A percentile compares a stretch with the other conserved stretches of the same genome.
Evolutionary conservation across 2,888 invertebrate genomes (phyloP).

Genomic region (Cerceris ruficornis): DNA sequence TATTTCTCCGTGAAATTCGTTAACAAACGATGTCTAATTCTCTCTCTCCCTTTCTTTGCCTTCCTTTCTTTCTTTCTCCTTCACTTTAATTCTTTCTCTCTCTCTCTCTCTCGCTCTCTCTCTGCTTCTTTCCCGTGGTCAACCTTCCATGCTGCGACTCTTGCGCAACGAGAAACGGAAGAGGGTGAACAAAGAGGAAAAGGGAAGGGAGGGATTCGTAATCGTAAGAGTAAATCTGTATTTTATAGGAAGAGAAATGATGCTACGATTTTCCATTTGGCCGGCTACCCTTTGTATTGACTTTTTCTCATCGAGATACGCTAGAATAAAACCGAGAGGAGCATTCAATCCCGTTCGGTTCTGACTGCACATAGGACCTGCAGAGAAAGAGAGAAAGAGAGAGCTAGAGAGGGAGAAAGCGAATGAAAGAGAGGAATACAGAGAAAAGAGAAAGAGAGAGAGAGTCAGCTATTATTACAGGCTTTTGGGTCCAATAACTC

Average conservation of each 20-base stretch:
- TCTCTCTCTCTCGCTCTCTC: neutral
- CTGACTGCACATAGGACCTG: conserved; percentile 20
- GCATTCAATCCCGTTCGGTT: conserved; percentile 51
- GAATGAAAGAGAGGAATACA: too few relatives aligned
- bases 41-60: too few relatives aligned
- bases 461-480: conserved; percentile 52
- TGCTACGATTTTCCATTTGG: conserved; percentile 48
- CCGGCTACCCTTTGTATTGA: conserved; percentile 47
- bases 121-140: neutral
- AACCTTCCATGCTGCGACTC: neutral
- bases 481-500: conserved; percentile 62
- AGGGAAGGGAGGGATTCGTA: conserved; percentile 19
- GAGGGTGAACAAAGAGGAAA: neutral
- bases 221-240: conserved; percentile 23
- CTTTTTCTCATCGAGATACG: conserved; percentile 50
- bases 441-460: too few relatives aligned
- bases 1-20: too few relatives aligned
- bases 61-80: too few relatives aligned
- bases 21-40: too few relatives aligned
- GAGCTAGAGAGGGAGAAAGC: too few relatives aligned
- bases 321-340: conserved; percentile 45
- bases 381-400: too few relatives aligned
- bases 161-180: neutral
- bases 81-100: too few relatives aligned
- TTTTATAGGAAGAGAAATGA: conserved; percentile 27